phyloP scores from a whole-genome alignment of 2,888 invertebrate genomes.

The Chaetogeoica ovagalla region DNA sequence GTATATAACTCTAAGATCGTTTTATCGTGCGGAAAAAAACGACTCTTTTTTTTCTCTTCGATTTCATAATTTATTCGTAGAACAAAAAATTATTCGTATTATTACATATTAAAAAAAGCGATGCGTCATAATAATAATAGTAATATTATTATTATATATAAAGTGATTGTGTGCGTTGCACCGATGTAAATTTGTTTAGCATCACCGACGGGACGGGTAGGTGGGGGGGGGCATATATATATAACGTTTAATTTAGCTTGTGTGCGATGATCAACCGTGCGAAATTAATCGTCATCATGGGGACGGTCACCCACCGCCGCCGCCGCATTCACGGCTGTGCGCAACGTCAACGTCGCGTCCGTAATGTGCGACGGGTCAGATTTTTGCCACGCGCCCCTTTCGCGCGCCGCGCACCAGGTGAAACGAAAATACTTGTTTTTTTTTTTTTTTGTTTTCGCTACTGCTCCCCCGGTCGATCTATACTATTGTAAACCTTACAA shows the following conservation, averaged over 20 bases:
- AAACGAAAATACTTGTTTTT: constrained; percentile 52
- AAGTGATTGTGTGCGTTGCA: not conserved
- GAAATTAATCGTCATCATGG: constrained; percentile 43
- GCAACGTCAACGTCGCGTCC: not conserved
- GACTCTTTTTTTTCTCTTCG: too few species aligned
- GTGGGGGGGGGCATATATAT: not conserved
- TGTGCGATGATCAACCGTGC: constrained; percentile 49
- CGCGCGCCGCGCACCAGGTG: constrained; percentile 32
- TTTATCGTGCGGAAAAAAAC: too few species aligned
- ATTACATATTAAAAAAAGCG: too few species aligned
- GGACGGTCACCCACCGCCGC: constrained; percentile 33
- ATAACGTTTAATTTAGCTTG: constrained; percentile 50
- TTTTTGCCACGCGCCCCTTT: constrained; percentile 44
- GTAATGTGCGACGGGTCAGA: not conserved
- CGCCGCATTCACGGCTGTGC: not conserved
- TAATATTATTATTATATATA: too few species aligned
- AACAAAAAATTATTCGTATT: too few species aligned
- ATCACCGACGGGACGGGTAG: too few species aligned
- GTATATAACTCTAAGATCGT: too few species aligned
- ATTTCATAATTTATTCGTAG: too few species aligned
- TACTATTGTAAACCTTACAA: constrained; percentile 51
- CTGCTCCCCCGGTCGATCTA: not conserved
- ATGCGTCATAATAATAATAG: too few species aligned
- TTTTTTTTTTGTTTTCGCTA: not conserved
- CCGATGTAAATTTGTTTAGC: constrained; percentile 45